phyloP scores from a whole-genome alignment of 2,888 invertebrate species.

The Parnassius mnemosyne region DNA sequence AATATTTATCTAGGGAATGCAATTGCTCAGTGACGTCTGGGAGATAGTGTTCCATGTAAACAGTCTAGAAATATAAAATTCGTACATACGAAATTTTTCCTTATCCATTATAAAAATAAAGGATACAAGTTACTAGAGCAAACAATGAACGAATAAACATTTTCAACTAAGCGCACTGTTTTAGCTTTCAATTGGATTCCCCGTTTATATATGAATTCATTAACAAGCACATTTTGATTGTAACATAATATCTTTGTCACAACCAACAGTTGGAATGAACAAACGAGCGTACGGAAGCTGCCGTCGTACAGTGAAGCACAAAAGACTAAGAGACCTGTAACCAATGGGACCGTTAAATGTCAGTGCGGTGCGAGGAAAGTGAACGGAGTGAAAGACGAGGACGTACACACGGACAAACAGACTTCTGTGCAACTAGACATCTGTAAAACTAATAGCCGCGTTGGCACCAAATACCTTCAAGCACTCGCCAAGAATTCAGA shows the following conservation, averaged over 20 bases:
- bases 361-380: conserved; percentile 70
- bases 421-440: conserved; percentile 50
- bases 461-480: conserved; percentile 73
- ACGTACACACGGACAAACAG: conserved; percentile 50
- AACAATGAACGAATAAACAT: too few species aligned
- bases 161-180: too few species aligned
- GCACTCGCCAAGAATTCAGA: conserved; percentile 61
- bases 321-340: conserved; percentile 73
- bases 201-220: too few species aligned
- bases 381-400: conserved; percentile 57
- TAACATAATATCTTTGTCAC: background rate
- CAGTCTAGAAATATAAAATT: too few species aligned
- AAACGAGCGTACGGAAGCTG: conserved; percentile 75
- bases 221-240: too few species aligned
- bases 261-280: conserved; percentile 77
- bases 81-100: too few species aligned
- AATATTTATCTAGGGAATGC: too few species aligned
- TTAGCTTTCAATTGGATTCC: too few species aligned
- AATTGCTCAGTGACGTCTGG: too few species aligned
- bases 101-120: too few species aligned
- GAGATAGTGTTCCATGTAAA: too few species aligned
- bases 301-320: conserved; percentile 78
- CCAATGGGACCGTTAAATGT: conserved; percentile 70
- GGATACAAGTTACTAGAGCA: too few species aligned
- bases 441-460: conserved; percentile 64